Evolutionary conservation across 2,888 invertebrate species (phyloP).

Genomic region (Cantharis lateralis): DNA sequence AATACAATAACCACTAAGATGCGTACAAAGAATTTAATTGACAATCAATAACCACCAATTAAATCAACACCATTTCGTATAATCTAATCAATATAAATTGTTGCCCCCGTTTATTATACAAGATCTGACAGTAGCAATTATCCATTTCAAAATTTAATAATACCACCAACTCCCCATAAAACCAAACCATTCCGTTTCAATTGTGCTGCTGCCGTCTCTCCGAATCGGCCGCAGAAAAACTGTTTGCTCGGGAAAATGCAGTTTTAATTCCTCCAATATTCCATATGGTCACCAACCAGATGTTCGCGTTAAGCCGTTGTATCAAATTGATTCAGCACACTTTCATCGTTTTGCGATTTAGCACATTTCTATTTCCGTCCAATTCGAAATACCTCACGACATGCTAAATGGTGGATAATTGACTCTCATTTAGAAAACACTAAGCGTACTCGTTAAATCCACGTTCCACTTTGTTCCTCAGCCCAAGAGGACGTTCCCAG

Average conservation of each 20-base stretch:
- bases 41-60: not conserved
- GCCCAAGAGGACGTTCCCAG: not conserved
- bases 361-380: not conserved
- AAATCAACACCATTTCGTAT: not conserved
- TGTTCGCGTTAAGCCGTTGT: not conserved
- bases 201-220: not conserved
- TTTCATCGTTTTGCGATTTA: not conserved
- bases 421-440: not conserved
- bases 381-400: not conserved
- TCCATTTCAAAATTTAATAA: not conserved
- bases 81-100: not conserved
- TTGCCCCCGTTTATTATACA: not conserved
- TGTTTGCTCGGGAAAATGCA: not conserved
- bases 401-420: not conserved
- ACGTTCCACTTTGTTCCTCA: not conserved
- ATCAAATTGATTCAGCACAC: not conserved
- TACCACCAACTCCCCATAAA: no score
- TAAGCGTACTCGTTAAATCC: not conserved
- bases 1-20: slow-evolving; percentile 28
- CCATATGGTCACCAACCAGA: not conserved
- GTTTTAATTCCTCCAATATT: not conserved
- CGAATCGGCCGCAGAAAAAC: not conserved
- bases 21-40: not conserved
- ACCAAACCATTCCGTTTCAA: no score
- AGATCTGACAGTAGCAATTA: not conserved